Evolutionary conservation across 1,140 invertebrate genomes (phyloP).

Genomic region (Cydia strobilella): DNA sequence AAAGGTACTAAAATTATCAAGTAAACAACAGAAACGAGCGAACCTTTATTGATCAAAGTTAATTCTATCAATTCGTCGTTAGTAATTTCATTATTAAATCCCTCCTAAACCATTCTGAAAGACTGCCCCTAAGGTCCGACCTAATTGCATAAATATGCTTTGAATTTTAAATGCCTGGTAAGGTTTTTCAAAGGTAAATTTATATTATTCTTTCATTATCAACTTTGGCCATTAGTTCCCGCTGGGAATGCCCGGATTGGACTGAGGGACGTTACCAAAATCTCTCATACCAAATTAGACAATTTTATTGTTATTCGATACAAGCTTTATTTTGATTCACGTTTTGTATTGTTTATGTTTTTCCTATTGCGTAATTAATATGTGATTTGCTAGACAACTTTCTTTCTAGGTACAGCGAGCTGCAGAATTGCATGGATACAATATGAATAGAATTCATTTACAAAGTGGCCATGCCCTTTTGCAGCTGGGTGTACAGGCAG

Average conservation of each 20-base stretch:
- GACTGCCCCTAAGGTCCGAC: slow-evolving; percentile 21
- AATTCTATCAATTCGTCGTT: slow-evolving; percentile 30
- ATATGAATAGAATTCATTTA: too few species aligned
- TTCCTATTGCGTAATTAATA: too few species aligned
- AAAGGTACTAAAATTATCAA: neutral
- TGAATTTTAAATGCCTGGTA: slow-evolving; percentile 39
- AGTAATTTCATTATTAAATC: slow-evolving; percentile 28
- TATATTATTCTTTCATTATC: slow-evolving; percentile 38
- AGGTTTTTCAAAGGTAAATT: slow-evolving; percentile 30
- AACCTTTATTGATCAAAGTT: neutral
- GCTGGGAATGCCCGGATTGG: neutral
- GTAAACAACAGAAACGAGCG: neutral
- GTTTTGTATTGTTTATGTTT: too few species aligned
- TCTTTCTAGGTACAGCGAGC: too few species aligned
- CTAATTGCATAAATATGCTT: slow-evolving; percentile 39
- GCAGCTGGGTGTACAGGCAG: too few species aligned
- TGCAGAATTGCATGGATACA: too few species aligned
- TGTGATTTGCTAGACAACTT: too few species aligned
- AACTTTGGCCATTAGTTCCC: slow-evolving; percentile 11
- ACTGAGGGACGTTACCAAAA: slow-evolving; percentile 16
- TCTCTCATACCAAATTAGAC: neutral
- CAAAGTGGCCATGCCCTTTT: too few species aligned
- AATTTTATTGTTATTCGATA: neutral
- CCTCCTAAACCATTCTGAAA: slow-evolving; percentile 18
- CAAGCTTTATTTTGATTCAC: neutral